Evolutionary conservation across 2,797 vertebrate species (phyloP).

Genomic region (Luscinia megarhynchos): DNA sequence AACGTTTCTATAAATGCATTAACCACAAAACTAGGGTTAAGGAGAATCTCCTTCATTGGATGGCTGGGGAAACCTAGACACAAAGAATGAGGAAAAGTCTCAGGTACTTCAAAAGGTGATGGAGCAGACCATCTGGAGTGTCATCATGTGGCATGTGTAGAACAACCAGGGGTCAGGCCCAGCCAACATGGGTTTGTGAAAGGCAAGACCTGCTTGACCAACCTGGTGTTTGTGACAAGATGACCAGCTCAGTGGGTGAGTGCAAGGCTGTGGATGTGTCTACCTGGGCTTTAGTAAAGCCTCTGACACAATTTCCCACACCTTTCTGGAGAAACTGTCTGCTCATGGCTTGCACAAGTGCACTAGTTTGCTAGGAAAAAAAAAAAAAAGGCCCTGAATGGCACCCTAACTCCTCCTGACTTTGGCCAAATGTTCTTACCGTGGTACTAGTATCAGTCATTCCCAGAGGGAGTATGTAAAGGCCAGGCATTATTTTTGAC

Average conservation of each 20-base stretch:
- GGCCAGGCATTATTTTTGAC: not conserved
- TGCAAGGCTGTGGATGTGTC: not conserved
- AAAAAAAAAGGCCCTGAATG: not conserved
- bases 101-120: not conserved
- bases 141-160: accelerated
- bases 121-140: not conserved
- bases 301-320: not conserved
- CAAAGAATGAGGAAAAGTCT: not conserved
- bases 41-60: not conserved
- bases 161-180: not conserved
- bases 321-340: not conserved
- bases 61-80: not conserved
- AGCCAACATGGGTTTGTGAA: not conserved
- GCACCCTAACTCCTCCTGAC: not conserved
- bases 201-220: not conserved
- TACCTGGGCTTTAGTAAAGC: not conserved
- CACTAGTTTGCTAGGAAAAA: not conserved
- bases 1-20: not conserved
- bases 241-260: not conserved
- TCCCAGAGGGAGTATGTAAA: not conserved
- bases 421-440: not conserved
- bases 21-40: not conserved
- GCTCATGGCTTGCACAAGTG: not conserved
- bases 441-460: not conserved
- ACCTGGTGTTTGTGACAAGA: not conserved